Percentiles rank a stretch among this genome's conserved stretches.
These are phyloP conservation scores for Toxotes lorentzi DNA, from an alignment of 2,797 vertebrate species.

Conservation along the genomic window DNA sequence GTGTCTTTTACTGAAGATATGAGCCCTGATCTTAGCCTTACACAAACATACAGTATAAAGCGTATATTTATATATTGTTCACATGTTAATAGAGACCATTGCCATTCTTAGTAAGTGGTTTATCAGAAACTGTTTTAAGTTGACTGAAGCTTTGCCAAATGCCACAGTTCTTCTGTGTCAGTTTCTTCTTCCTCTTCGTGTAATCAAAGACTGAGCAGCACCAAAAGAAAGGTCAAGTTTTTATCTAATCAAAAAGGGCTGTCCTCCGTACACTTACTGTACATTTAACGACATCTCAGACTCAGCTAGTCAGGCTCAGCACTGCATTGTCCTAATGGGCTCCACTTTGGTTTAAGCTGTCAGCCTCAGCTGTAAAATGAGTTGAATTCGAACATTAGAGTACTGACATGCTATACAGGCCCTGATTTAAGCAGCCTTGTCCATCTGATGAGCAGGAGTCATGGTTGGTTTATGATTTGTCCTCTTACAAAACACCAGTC, in stretches of 20 bases:
- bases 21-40: not conserved
- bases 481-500: conserved; percentile 7
- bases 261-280: not conserved
- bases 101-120: not conserved
- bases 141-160: not conserved
- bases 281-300: not conserved
- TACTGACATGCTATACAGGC: not conserved
- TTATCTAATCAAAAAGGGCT: not conserved
- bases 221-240: not conserved
- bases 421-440: not conserved
- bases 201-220: not conserved
- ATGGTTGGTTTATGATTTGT: conserved; percentile 2
- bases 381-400: not conserved
- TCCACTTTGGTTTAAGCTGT: not conserved
- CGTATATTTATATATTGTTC: no score
- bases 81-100: not conserved
- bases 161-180: not conserved
- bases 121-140: not conserved
- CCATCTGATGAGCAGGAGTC: not conserved
- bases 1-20: not conserved
- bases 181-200: not conserved
- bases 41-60: not conserved
- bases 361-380: not conserved
- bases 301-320: not conserved
- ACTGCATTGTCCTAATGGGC: not conserved